A percentile compares a stretch with the other conserved stretches of the same genome.
Conservation (phyloP, 2,113 vertebrate genomes). For the Eublepharis macularius region DNA sequence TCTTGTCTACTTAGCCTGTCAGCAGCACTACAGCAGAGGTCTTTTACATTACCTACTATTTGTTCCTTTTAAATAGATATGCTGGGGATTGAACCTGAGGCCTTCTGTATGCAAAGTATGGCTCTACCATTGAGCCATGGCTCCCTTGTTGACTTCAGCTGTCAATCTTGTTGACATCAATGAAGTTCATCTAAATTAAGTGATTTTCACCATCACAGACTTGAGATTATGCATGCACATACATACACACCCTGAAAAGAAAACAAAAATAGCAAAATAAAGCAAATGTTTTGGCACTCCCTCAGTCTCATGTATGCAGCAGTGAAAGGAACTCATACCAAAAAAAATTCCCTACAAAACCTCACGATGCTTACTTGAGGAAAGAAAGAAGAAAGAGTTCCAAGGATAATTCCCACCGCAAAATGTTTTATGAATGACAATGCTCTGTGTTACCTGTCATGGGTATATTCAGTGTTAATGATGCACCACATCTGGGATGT, state of each 20-base stretch:
- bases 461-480: conserved; percentile 1
- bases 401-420: background rate
- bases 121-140: no score
- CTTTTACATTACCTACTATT: no score
- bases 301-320: background rate
- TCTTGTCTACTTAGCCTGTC: no score
- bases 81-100: no score
- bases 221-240: no score
- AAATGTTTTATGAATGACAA: conserved; percentile 24
- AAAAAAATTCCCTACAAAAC: background rate
- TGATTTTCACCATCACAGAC: no score
- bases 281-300: background rate
- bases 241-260: background rate
- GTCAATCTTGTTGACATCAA: conserved; percentile 7
- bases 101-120: no score
- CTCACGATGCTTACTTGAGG: background rate
- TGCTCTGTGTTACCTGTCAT: background rate
- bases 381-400: background rate
- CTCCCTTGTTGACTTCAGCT: no score
- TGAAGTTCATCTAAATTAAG: background rate
- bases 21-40: no score
- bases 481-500: background rate
- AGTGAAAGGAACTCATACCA: rapidly evolving
- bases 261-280: background rate
- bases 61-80: no score